Evolutionary conservation across 2,797 vertebrate genomes (phyloP), one percentile per base, ranked within the genome.

Genomic region (Periparus ater): DNA sequence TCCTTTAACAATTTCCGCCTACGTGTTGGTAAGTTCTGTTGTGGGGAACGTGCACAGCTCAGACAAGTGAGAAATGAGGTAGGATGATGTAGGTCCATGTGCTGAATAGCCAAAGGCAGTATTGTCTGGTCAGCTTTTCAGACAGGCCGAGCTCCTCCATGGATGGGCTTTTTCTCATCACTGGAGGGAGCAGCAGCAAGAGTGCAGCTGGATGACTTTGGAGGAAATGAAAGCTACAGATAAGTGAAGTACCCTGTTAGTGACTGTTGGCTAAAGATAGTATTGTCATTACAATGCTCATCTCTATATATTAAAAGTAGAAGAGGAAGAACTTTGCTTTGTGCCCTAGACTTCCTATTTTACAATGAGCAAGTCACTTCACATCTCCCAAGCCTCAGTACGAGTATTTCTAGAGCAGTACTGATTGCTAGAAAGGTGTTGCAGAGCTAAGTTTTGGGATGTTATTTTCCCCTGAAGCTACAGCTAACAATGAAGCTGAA

Each of bases 1-100:
- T 99, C 99, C 92, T 99, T 99, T 91, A 99, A 99, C 95, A 99
- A 98, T 61, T 99, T 99, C 97, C 98, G 99, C 89, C 98, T 99
- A 1, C 99, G 99, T 3, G 98, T 99, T 3, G 99, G 99, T 99
- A 96, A 98, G 99, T 98, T 63, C 14, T 6, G 34, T 27, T 13
- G 66, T 10, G 84, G 48, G 55, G 20, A 50, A 4, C 0, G 0
- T 4, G 36, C 23, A 36, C 68, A 15, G 60, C 42, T 60, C 76
- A 1, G 1, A 5, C 45, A 10, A 11, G 30, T 3, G 13, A 47
- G 11, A 57, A 27, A 5, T 3, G 34, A 50, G 47, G 26, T 1
- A 20, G 44, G 25, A 3, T 44, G 71, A 12, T 9, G 27, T 2
- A 17, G 38, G 23, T 42, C 12, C 22, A n/a, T n/a, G 36, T 23